Evolutionary conservation across 2,888 invertebrate genomes (phyloP).

Genomic region (Drosophila prostipennis): DNA sequence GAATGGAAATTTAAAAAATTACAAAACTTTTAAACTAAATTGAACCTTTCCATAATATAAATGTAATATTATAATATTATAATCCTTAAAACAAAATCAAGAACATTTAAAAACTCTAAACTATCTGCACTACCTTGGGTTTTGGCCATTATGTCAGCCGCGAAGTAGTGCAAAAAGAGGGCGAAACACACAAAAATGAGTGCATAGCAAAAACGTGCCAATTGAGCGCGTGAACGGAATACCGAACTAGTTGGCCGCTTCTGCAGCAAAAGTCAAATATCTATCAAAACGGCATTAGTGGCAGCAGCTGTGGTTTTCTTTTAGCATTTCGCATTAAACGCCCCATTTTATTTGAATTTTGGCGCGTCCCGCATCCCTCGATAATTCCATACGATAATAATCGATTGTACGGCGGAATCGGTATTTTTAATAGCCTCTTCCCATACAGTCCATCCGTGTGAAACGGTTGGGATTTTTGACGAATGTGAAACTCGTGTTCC

Average conservation of each 20-base stretch:
- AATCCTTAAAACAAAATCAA: neutral
- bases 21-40: no score
- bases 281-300: constrained; percentile 65
- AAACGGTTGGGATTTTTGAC: no score
- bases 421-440: no score
- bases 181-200: constrained; percentile 49
- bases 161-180: constrained; percentile 47
- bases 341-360: constrained; percentile 21
- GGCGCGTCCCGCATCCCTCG: constrained; percentile 8
- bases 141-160: constrained; percentile 45
- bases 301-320: constrained; percentile 18
- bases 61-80: no score
- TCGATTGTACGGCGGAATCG: no score
- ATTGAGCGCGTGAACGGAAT: constrained; percentile 69
- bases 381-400: constrained; percentile 2
- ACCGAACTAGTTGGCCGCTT: constrained; percentile 41
- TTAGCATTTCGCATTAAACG: neutral
- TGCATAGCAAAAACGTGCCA: constrained; percentile 67
- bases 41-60: no score
- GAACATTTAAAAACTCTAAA: neutral
- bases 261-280: constrained; percentile 62
- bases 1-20: no score
- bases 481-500: no score
- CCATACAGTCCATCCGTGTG: no score
- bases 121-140: neutral